Conservation (phyloP, 2,797 vertebrate genomes). For the Lemur catta region DNA sequence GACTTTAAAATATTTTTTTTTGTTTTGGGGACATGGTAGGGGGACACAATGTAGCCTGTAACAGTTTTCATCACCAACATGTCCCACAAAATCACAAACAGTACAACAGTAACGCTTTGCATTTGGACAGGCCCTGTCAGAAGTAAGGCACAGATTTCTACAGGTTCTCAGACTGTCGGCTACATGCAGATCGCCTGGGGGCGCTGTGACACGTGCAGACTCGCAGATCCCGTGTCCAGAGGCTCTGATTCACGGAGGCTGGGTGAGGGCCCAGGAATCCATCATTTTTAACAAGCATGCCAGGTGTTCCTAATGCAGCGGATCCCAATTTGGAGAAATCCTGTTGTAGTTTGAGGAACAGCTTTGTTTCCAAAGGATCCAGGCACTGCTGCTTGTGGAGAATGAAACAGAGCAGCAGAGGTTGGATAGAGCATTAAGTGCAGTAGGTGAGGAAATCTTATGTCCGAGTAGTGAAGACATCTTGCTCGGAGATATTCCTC, state of each 20-base stretch:
- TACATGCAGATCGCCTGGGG: background rate
- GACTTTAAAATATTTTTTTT: background rate
- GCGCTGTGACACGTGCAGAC: background rate
- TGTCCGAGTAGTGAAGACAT: background rate
- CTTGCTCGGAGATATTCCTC: background rate
- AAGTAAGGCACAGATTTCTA: background rate
- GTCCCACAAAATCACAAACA: background rate
- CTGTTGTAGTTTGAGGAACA: background rate
- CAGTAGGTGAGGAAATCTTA: too few species aligned
- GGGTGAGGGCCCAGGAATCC: background rate
- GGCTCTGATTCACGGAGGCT: background rate
- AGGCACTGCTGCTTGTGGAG: background rate
- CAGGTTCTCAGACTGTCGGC: background rate
- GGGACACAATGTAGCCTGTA: background rate
- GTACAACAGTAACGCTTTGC: background rate
- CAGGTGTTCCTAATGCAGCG: background rate
- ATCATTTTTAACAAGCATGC: background rate
- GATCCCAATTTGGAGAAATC: background rate
- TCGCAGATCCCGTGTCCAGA: background rate
- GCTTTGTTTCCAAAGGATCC: background rate
- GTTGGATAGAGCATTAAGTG: accelerated
- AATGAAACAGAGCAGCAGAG: background rate
- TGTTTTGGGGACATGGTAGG: background rate
- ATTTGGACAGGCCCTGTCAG: too few species aligned
- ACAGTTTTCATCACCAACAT: background rate